Base-by-base conservation (phyloP, 2,888 invertebrate species). In the Aphodius granarius region DNA sequence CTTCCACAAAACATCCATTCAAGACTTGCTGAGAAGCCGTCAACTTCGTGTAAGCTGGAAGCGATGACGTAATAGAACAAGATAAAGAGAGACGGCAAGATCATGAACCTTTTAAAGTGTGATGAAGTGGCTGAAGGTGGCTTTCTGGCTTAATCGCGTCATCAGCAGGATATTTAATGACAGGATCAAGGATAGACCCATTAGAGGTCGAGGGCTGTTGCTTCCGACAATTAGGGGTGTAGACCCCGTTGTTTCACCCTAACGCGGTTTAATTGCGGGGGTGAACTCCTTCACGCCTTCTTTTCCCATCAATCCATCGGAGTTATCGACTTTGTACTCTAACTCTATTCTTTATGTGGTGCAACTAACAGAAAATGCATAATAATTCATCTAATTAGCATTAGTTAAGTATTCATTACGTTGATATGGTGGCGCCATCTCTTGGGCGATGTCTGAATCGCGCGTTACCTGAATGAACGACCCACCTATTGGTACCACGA, bases 151-250 rank as follows among this genome's bases (percentile, higher is more conserved):
- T 75, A 75, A 77, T 72, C 72, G 77, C 79, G 62, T 79, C 82
- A 81, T 80, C 78, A 77, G 79, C 81, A 80, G 82, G 83, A 84
- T 82, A 81, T 82, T 83, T 85, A 85, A 86, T 85, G 85, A 85
- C 84, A 83, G 83, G 83, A 85, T 85, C 85, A 85, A 85, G 84
- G 84, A 84, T 84, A 83, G 82, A 79, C 80, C 85, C 85, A 85
- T 84, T 86, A 85, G 82, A 81, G 84, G 83, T 84, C 79, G 79
- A 84, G 83, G 83, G 82, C 82, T 83, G 84, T 83, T 83, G 83
- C 82, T 84, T 83, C 83, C 83, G 82, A 82, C 84, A 84, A 84
- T 84, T 85, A 84, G 82, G 82, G 83, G 80, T 73, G 81, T n/a
- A n/a, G 77, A 79, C 78, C 81, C 80, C 80, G 83, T 83, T 84